A percentile compares a stretch with the other conserved stretches of the same genome.
phyloP scores from a whole-genome alignment of 2,797 vertebrate genomes.

The Poecilia velifera region DNA sequence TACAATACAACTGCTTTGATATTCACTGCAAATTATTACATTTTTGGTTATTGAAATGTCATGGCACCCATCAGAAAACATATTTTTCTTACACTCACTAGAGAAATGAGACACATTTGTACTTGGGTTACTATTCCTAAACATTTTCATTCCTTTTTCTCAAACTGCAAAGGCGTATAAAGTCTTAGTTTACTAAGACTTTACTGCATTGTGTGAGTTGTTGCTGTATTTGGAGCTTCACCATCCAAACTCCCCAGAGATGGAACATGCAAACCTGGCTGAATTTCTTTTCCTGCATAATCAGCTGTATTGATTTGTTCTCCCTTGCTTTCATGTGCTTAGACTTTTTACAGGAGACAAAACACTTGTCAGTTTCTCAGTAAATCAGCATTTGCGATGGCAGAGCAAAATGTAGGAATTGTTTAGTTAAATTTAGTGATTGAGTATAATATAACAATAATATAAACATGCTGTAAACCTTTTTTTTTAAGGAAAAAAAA shows the following conservation, averaged over 20 bases:
- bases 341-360: slow-evolving; percentile 35
- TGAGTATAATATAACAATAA: not conserved
- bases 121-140: not conserved
- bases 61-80: not conserved
- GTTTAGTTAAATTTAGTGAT: not conserved
- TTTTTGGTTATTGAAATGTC: not conserved
- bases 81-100: not conserved
- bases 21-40: not conserved
- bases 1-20: not conserved
- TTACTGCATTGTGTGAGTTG: not conserved
- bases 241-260: slow-evolving; percentile 20
- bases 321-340: slow-evolving; percentile 20
- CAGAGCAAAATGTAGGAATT: slow-evolving; percentile 12
- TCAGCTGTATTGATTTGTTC: slow-evolving; percentile 38
- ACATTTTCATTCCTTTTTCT: not conserved
- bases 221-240: slow-evolving; percentile 16
- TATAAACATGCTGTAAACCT: not conserved
- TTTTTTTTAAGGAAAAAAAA: not conserved
- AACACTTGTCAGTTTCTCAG: slow-evolving; percentile 6
- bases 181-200: not conserved
- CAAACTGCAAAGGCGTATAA: not conserved
- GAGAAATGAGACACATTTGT: no score
- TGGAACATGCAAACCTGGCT: slow-evolving; percentile 24
- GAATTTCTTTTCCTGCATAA: slow-evolving; percentile 32
- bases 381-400: slow-evolving; percentile 20